Percentiles rank a stretch among this genome's conserved stretches.
Conservation (phyloP, 2,113 vertebrate species). For the Turnix velox region DNA sequence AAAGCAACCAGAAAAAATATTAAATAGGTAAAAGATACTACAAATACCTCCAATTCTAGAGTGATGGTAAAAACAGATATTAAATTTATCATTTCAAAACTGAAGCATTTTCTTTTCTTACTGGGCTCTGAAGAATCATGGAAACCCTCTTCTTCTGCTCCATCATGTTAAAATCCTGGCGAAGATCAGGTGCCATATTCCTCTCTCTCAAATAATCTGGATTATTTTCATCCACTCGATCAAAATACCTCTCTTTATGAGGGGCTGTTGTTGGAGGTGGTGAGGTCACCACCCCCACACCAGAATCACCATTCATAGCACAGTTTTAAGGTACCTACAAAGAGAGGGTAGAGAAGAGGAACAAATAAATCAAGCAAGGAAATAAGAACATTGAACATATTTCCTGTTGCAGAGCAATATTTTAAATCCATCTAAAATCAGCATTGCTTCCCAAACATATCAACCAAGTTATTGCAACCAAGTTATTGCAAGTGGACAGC, state of each 20-base stretch:
- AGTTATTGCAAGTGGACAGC: background rate
- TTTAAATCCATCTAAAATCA: background rate
- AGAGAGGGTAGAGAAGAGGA: background rate
- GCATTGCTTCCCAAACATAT: background rate
- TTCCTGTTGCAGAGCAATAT: background rate
- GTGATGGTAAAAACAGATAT: background rate
- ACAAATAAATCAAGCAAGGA: background rate
- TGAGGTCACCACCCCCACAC: slow-evolving; percentile 93
- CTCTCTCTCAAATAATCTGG: slow-evolving; percentile 94
- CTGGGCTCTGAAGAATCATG: slow-evolving; percentile 98
- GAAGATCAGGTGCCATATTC: slow-evolving; percentile 97
- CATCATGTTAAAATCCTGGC: slow-evolving; percentile 99
- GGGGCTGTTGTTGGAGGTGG: slow-evolving; percentile 92
- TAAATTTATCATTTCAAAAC: background rate
- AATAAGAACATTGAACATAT: accelerated
- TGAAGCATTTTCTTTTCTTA: slow-evolving; percentile 64
- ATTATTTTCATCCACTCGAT: slow-evolving; percentile 95
- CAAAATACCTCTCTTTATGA: slow-evolving; percentile 98
- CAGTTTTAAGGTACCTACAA: slow-evolving; percentile 48
- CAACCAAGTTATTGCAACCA: background rate
- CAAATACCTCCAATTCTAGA: background rate
- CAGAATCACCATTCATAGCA: slow-evolving; percentile 95
- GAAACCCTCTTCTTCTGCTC: slow-evolving; percentile 98
- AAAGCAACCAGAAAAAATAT: background rate
- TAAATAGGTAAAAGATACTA: background rate